Base-by-base conservation (phyloP, 2,113 vertebrate genomes). In the Gymnorhina tibicen region DNA sequence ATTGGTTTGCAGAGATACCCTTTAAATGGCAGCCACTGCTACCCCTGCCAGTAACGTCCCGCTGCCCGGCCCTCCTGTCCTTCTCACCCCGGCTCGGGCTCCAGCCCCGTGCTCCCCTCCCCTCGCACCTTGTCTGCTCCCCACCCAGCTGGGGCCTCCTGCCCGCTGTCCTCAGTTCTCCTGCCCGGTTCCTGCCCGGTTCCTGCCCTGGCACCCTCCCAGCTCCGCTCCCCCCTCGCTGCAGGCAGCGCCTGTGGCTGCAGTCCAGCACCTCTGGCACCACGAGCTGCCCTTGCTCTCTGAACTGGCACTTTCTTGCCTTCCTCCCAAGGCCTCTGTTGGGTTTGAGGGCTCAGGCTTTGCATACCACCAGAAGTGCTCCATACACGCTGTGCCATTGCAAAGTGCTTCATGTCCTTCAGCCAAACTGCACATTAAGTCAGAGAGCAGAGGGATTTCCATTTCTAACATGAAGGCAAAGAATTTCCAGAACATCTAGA, bases 1-100 rank as follows among this genome's bases (percentile, higher is more conserved):
- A 89, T 72, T 60, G 86, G 77, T 89, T 87, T 92, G 73, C 74
- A 89, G 27, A 75, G 86, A 92, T 92, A 78, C 52, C 64, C 84
- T 95, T 84, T 93, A 84, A 92, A 89, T 75, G 96, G 68, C 64
- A 93, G 52, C 63, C 30, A 15, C 44, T 72, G 44, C 73, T 72
- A 49, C 44, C 35, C 76, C 56, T 82, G 69, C 47, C 73, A 93
- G 5, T 15, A 74, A 37, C 37, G 23, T 80, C 32, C 58, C 0
- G 2, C 58, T 42, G 47, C 53, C 69, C 27, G 28, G 32, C 42
- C 39, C 55, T 86, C 20, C 14, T 12, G 49, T 37, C 33, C 59
- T 56, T 9, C 64, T 80, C 5, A 3, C 5, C 22, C 55, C 26
- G 76, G 47, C 64, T 78, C 73, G 33, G 35, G 4, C 21, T 42